A percentile compares a stretch with the other conserved stretches of the same genome.
phyloP scores from a whole-genome alignment of 2,113 vertebrate species.

The Mesembrinibis cayennensis region DNA sequence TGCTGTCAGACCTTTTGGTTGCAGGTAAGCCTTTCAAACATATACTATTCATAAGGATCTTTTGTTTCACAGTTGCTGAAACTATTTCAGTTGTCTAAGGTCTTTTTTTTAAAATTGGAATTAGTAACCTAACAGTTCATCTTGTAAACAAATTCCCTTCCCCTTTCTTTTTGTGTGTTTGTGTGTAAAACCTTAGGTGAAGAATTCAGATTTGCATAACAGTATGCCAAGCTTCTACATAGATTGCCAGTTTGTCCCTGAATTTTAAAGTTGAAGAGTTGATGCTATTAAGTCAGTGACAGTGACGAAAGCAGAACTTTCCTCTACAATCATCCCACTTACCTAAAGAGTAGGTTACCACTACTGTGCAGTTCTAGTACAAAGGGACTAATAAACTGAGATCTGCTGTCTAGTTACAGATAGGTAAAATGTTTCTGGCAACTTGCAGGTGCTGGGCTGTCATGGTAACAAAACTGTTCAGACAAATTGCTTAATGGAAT shows the following conservation, averaged over 20 bases:
- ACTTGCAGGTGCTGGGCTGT: not conserved
- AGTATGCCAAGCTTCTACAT: not conserved
- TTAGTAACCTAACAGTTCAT: not conserved
- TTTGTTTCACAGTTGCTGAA: not conserved
- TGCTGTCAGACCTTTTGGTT: slow-evolving; percentile 96
- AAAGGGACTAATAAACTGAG: not conserved
- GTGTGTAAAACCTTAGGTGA: not conserved
- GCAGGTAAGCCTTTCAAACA: slow-evolving; percentile 80
- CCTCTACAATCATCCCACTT: not conserved
- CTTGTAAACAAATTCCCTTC: not conserved
- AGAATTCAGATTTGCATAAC: fast-evolving
- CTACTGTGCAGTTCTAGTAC: not conserved
- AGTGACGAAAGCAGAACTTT: not conserved
- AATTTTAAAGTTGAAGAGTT: not conserved
- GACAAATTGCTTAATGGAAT: not conserved
- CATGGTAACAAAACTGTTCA: not conserved
- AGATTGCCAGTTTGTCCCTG: not conserved
- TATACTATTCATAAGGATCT: not conserved
- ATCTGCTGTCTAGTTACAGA: not conserved
- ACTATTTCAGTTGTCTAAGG: not conserved
- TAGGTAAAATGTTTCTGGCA: not conserved
- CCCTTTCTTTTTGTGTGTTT: not conserved
- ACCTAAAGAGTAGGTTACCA: not conserved
- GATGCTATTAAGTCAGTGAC: not conserved
- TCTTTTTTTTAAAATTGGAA: not conserved